phyloP scores from a whole-genome alignment of 2,888 invertebrate genomes.

The Willowsia nigromaculata region DNA sequence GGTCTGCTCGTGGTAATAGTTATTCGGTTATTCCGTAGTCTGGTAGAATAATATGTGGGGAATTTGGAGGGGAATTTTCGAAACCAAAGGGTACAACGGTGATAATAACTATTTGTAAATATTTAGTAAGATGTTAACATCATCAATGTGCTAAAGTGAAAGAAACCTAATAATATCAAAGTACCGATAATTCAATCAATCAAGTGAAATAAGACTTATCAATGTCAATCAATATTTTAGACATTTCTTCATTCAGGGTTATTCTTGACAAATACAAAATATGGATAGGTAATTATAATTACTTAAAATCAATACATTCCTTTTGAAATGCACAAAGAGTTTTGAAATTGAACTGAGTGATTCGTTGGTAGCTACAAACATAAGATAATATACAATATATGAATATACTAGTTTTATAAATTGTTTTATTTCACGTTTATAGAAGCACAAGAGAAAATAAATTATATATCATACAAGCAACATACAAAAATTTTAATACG shows the following conservation, averaged over 20 bases:
- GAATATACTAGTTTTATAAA: background rate
- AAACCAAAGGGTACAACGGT: conserved; percentile 23
- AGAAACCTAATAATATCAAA: background rate
- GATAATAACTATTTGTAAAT: background rate
- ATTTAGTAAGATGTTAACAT: background rate
- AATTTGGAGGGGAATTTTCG: too few species aligned
- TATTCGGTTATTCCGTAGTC: too few species aligned
- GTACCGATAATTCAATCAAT: background rate
- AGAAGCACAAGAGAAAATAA: conserved; percentile 13
- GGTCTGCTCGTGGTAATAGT: background rate
- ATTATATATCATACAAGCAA: background rate
- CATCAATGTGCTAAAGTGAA: background rate
- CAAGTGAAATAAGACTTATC: background rate
- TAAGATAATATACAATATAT: background rate
- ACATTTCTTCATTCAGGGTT: background rate
- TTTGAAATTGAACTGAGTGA: background rate
- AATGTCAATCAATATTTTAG: background rate
- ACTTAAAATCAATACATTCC: background rate
- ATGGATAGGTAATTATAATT: too few species aligned
- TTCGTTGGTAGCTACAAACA: too few species aligned
- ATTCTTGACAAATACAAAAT: background rate
- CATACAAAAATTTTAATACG: background rate
- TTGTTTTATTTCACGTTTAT: conserved; percentile 17
- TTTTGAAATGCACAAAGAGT: background rate
- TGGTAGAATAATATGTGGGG: too few species aligned